Base-by-base conservation (phyloP, 2,888 invertebrate species). In the Pharmacophagus antenor region DNA sequence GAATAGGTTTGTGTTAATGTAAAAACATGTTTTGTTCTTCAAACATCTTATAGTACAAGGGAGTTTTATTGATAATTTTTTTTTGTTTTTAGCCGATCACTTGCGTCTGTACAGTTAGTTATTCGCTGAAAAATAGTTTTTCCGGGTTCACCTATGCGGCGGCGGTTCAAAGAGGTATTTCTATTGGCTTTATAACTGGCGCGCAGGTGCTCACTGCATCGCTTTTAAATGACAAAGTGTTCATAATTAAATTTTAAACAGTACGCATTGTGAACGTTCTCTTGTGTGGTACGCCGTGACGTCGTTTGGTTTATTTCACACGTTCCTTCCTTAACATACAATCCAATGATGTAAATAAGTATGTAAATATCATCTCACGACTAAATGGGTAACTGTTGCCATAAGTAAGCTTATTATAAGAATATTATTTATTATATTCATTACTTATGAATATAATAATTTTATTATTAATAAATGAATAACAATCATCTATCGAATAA, bases 111-210 rank as follows among this genome's bases (percentile, higher is more conserved):
- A 44, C 42, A 6, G 18, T 7, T 20, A 44, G 10, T 7, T 44
- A 7, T 44, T 18, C n/a, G n/a, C n/a, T n/a, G n/a, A 44, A 44
- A 44, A 44, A 44, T 44, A 44, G 42, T 49, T 22, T 41, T 20
- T 21, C 51, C 31, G 31, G 15, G 20, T 31, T 51, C 2, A 20
- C n/a, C 3, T 21, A 15, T 3, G 20, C 20, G 31, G 21, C 21
- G 37, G 37, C 51, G n/a, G 12, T 51, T 37, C 37, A 31, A 51
- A 31, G 20, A 51, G 21, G 15, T 31, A 12, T 50, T 50, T 31
- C 4, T 31, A 50, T 18, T 31, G 12, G 18, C 20, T 50, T 50
- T 20, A 50, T 50, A 44, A 15, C 37, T 2, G 4, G 42, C n/a
- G 2, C 7, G 18, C 18, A 18, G 2, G 17, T 18, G 42, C 42